Conservation (phyloP, 2,797 vertebrate species). For the Champsocephalus gunnari region DNA sequence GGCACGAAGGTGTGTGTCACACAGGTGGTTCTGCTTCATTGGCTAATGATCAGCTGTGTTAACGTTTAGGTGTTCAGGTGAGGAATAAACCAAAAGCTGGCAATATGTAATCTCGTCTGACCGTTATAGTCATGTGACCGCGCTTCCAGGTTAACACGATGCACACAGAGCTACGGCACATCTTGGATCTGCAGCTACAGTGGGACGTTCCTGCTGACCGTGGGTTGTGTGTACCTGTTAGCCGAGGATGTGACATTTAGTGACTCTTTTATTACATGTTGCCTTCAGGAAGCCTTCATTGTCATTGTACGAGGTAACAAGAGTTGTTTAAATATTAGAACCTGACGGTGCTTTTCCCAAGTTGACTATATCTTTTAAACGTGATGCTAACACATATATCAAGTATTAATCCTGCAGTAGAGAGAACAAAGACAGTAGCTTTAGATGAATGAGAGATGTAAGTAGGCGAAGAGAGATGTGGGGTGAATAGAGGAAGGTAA, state of each 20-base stretch:
- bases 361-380: no score
- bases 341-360: no score
- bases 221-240: neutral
- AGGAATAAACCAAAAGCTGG: neutral
- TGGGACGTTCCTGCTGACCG: neutral
- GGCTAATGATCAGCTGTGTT: neutral
- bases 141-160: neutral
- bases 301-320: no score
- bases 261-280: neutral
- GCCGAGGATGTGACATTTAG: neutral
- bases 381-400: no score
- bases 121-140: no score
- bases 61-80: neutral
- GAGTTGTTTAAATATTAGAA: no score
- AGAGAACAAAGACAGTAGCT: neutral
- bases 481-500: no score
- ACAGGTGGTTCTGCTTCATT: constrained; percentile 19
- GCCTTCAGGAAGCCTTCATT: neutral
- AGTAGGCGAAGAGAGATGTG: neutral
- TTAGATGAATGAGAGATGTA: neutral
- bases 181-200: neutral
- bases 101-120: neutral
- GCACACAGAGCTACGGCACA: constrained; percentile 1
- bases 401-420: neutral
- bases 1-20: constrained; percentile 5